Evolutionary conservation across 92 coral and sea anemone species (phyloP), one percentile per base, ranked within the genome.

Genomic region (Actinostola sp.): DNA sequence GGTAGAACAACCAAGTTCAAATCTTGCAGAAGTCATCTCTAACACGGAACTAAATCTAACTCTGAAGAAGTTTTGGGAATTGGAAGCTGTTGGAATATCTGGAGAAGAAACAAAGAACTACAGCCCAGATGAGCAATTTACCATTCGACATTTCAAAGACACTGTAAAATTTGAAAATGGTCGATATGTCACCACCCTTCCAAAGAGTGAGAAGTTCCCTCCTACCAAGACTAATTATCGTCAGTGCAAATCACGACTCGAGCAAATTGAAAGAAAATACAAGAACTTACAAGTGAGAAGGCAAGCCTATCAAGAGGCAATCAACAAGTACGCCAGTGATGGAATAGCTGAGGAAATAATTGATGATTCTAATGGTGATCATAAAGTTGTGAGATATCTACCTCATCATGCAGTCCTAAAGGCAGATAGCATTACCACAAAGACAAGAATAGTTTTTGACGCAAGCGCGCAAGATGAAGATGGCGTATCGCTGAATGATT

Each of bases 1-100:
- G 29, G 28, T 53, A n/a, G 25, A 59, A 59, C 9, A 32, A 31
- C 23, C 65, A 59, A 59, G 14, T 24, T 59, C 65, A 31, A 59
- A 59, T 32, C 65, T 28, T 24, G 65, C 45, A 59, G 65, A 59
- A 14, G 45, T 59, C 7, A 32, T 59, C 5, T 13, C 65, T 14
- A 59, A 33, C 21, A 30, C 65, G 31, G 45, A 59, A 14, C 29
- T 59, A 14, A 59, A 59, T n/a, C 9, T 9, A 20, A 59, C 42
- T 19, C 29, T 59, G 42, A 59, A 59, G 31, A 59, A 23, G 56
- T 76, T 83, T 55, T 83, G 84, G 84, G 89, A 76, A 25, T 49
- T 83, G 31, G 79, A 83, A 70, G 11, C 83, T 45, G 19, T 76
- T 27, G 88, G 88, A 14, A 83, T 83, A 61, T 28, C 39, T 27